Evolutionary conservation across 1,140 invertebrate species (phyloP).

Genomic region (Drosophila jambulina): DNA sequence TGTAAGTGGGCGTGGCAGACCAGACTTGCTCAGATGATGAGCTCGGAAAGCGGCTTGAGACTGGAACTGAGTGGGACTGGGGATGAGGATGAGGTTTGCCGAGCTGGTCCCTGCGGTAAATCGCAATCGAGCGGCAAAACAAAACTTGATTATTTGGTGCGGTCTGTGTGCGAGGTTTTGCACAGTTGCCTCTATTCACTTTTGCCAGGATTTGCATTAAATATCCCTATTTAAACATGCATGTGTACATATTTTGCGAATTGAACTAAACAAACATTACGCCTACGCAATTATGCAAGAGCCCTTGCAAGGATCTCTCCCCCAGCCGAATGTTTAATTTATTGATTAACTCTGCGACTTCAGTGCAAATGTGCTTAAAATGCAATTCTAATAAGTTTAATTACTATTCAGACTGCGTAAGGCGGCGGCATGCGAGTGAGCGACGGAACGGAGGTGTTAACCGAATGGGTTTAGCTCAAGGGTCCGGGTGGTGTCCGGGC

Average conservation of each 20-base stretch:
- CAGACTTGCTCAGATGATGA: conserved; percentile 40
- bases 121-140: conserved; percentile 77
- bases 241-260: conserved; percentile 48
- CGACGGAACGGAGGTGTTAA: conserved; percentile 33
- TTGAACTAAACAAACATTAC: conserved; percentile 73
- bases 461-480: conserved; percentile 35
- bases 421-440: conserved; percentile 1
- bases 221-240: conserved; percentile 61
- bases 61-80: neutral
- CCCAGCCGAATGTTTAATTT: conserved; percentile 38
- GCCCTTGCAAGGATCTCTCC: conserved; percentile 20
- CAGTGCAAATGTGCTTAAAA: conserved; percentile 23
- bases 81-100: conserved; percentile 13
- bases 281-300: conserved; percentile 65
- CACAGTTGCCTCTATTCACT: conserved; percentile 46
- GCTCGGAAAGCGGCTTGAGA: conserved; percentile 1
- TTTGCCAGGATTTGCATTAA: conserved; percentile 58
- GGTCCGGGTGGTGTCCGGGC: conserved; percentile 1
- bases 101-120: conserved; percentile 60
- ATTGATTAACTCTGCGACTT: conserved; percentile 49
- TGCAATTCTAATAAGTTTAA: conserved; percentile 55
- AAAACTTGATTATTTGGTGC: conserved; percentile 78
- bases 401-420: conserved; percentile 26
- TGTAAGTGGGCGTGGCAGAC: conserved; percentile 57
- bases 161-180: conserved; percentile 50